A percentile compares a stretch with the other conserved stretches of the same genome.
Conservation (phyloP, 1,140 invertebrate genomes). For the Pseudomyrmex gracilis region DNA sequence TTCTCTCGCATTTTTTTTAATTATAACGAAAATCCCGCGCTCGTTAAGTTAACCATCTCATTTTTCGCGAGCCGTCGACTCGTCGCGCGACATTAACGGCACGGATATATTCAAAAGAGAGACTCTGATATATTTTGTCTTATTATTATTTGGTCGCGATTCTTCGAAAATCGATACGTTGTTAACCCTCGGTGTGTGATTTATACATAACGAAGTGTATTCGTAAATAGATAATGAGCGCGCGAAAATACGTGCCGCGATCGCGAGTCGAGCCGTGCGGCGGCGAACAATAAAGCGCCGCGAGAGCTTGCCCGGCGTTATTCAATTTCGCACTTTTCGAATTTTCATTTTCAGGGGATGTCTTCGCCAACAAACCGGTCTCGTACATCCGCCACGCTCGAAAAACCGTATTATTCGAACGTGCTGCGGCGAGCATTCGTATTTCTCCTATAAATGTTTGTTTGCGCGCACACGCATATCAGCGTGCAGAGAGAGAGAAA, state of each 20-base stretch:
- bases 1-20: slow-evolving; percentile 33
- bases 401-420: slow-evolving; percentile 9
- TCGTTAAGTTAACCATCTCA: slow-evolving; percentile 63
- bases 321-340: not conserved
- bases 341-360: slow-evolving; percentile 7
- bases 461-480: too few species aligned
- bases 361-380: not conserved
- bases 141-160: not conserved
- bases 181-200: not conserved
- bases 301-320: not conserved
- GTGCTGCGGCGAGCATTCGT: not conserved
- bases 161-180: slow-evolving; percentile 22
- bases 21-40: slow-evolving; percentile 32
- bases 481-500: too few species aligned
- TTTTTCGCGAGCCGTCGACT: slow-evolving; percentile 27
- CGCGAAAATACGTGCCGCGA: not conserved
- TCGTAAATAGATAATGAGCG: slow-evolving; percentile 30
- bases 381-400: not conserved
- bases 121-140: too few species aligned
- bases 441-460: not conserved
- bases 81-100: not conserved
- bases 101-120: not conserved
- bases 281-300: slow-evolving; percentile 21
- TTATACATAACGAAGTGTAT: slow-evolving; percentile 18
- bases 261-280: slow-evolving; percentile 19